Percentiles rank a stretch among this genome's conserved stretches.
Evolutionary conservation across 2,888 invertebrate species (phyloP).

Genomic region (Polymixis flavicincta): DNA sequence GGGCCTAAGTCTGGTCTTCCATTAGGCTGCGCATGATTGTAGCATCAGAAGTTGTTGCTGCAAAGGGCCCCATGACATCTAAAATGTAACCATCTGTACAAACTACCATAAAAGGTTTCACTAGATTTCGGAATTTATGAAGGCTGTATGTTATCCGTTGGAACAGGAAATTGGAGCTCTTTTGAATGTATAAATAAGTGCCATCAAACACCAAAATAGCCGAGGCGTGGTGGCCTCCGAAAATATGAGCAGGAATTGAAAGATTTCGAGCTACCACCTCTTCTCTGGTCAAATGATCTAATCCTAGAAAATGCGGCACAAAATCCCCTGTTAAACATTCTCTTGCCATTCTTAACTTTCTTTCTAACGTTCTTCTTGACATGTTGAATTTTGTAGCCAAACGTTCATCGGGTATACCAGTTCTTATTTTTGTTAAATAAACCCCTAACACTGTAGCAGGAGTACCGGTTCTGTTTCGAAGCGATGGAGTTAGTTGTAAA

Average conservation of each 20-base stretch:
- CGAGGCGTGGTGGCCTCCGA: not conserved
- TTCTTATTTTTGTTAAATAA: not conserved
- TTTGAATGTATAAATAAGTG: not conserved
- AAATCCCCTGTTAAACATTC: not conserved
- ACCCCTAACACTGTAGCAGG: not conserved
- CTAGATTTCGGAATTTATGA: not conserved
- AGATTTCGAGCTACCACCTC: not conserved
- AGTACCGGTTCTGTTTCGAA: not conserved
- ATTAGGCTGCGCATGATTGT: conserved; percentile 1
- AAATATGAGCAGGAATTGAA: not conserved
- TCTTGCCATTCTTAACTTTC: not conserved
- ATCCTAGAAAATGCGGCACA: not conserved
- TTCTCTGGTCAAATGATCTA: conserved; percentile 1
- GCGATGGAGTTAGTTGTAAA: not conserved
- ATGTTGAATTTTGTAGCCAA: not conserved
- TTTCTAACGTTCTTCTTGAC: not conserved
- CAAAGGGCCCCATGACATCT: not conserved
- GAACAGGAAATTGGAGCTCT: not conserved
- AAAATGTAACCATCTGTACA: not conserved
- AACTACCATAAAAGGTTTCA: not conserved
- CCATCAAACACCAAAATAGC: not conserved
- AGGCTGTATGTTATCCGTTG: not conserved
- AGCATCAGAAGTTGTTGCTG: not conserved
- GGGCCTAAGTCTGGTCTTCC: conserved; percentile 10
- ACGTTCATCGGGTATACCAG: not conserved